Conservation (phyloP, 1,140 invertebrate species). For the Drusus annulatus region DNA sequence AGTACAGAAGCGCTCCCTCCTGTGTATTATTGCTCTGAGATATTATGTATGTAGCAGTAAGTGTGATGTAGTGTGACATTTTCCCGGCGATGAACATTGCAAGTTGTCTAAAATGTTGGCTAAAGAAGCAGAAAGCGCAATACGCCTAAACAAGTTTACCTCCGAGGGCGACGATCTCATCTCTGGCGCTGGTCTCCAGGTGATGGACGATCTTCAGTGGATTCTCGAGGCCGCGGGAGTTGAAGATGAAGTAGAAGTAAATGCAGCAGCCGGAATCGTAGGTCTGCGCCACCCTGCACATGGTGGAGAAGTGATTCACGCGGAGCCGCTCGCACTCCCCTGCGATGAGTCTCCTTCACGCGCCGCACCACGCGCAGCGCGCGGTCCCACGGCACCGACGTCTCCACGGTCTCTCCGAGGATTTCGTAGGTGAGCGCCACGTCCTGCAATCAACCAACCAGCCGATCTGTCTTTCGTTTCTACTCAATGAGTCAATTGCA, state of each 20-base stretch:
- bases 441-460: slow-evolving; percentile 76
- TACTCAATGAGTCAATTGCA: background rate
- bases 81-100: background rate
- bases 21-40: too few relatives aligned
- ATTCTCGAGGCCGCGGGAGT: slow-evolving; percentile 75
- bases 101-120: background rate
- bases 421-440: slow-evolving; percentile 90
- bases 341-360: slow-evolving; percentile 86
- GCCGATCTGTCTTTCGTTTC: background rate
- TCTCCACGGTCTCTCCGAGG: slow-evolving; percentile 97
- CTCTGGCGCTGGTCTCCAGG: slow-evolving; percentile 86
- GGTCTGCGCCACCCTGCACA: slow-evolving; percentile 93
- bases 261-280: slow-evolving; percentile 97
- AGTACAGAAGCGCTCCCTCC: too few relatives aligned
- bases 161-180: slow-evolving; percentile 92
- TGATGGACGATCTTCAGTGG: slow-evolving; percentile 86
- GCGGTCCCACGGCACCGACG: slow-evolving; percentile 96
- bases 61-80: too few relatives aligned
- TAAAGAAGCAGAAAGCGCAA: too few relatives aligned
- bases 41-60: too few relatives aligned
- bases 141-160: slow-evolving; percentile 67
- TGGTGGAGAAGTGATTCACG: slow-evolving; percentile 79
- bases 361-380: slow-evolving; percentile 86
- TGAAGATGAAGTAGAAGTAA: slow-evolving; percentile 98
- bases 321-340: slow-evolving; percentile 80